These are phyloP conservation scores for Rutilus rutilus DNA, from an alignment of 2,113 vertebrate genomes.

Conservation along the genomic window DNA sequence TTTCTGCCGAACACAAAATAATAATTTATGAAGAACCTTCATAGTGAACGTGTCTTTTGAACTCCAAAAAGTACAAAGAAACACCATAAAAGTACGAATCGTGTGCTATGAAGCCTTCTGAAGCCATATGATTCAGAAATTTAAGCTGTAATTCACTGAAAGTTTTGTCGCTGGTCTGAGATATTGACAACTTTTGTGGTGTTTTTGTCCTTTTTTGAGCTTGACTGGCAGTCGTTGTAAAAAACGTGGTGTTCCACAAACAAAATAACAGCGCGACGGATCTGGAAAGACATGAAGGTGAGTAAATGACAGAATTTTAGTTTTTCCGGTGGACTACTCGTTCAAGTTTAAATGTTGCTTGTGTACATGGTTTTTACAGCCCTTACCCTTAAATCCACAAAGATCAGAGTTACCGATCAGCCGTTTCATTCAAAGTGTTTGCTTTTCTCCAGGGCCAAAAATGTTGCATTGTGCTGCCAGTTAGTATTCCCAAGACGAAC, in stretches of 20 bases:
- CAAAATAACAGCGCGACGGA: background rate
- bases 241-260: background rate
- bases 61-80: background rate
- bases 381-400: background rate
- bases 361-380: background rate
- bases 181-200: background rate
- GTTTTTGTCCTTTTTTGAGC: background rate
- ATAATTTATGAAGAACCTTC: background rate
- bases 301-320: background rate
- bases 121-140: background rate
- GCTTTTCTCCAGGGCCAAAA: conserved; percentile 48
- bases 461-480: conserved; percentile 56
- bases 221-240: background rate
- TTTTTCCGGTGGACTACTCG: background rate
- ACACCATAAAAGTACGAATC: background rate
- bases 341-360: conserved; percentile 10
- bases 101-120: background rate
- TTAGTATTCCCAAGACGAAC: conserved; percentile 72
- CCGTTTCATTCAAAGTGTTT: conserved; percentile 5
- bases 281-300: conserved; percentile 15
- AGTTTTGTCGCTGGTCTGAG: background rate
- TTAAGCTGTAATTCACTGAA: background rate
- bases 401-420: conserved; percentile 12
- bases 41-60: background rate
- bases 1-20: background rate